Conservation (phyloP, 2,888 invertebrate species). For the Sarcophaga subvicina region DNA sequence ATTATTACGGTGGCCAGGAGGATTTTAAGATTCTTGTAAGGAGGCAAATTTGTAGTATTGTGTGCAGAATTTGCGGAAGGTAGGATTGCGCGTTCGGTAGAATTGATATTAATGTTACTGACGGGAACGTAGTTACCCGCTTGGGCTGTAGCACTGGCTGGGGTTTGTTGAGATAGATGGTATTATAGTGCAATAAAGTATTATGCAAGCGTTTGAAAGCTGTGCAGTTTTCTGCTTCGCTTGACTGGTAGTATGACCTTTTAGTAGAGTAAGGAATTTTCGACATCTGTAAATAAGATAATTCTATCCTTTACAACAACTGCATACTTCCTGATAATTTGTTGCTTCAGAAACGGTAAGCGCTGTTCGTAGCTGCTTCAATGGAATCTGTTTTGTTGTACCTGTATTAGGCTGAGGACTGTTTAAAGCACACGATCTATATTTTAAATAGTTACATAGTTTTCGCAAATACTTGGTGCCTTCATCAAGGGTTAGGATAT, state of each 20-base stretch:
- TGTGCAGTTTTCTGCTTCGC: slow-evolving; percentile 39
- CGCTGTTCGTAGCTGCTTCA: not conserved
- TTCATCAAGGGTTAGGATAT: slow-evolving; percentile 3
- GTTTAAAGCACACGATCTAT: slow-evolving; percentile 9
- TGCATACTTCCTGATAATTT: not conserved
- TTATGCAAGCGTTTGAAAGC: not conserved
- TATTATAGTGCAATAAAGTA: slow-evolving; percentile 18
- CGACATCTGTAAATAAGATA: not conserved
- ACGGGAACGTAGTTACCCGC: too few species aligned
- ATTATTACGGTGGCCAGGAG: slow-evolving; percentile 3
- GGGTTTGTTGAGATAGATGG: slow-evolving; percentile 13
- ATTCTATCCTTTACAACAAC: slow-evolving; percentile 27
- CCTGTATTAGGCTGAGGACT: not conserved
- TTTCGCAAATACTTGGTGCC: slow-evolving; percentile 29
- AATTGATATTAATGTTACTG: too few species aligned
- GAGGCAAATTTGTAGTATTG: too few species aligned
- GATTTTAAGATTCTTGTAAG: not conserved
- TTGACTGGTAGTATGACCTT: slow-evolving; percentile 32
- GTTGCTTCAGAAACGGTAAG: not conserved
- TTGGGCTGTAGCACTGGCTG: not conserved
- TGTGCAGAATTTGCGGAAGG: too few species aligned
- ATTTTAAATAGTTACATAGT: slow-evolving; percentile 43
- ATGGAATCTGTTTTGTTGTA: not conserved
- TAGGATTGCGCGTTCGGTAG: too few species aligned
- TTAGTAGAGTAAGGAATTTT: slow-evolving; percentile 28